phyloP scores from a whole-genome alignment of 2,113 vertebrate genomes.

The Platanista minor region DNA sequence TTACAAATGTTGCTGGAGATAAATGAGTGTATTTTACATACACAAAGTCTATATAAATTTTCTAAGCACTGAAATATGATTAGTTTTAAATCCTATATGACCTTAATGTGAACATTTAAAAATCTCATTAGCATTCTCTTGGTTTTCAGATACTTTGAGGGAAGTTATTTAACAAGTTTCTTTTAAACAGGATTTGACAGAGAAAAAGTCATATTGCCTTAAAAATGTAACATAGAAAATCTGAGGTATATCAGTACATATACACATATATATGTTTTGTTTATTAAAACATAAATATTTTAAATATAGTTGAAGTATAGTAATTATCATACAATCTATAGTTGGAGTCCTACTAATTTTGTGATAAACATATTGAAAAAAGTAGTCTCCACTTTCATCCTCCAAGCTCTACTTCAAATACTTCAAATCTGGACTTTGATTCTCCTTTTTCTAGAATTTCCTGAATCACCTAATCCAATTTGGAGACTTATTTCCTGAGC shows the following conservation, averaged over 20 bases:
- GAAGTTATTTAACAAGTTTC: slow-evolving; percentile 8
- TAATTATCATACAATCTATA: background rate
- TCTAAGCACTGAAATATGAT: background rate
- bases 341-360: background rate
- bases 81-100: background rate
- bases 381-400: background rate
- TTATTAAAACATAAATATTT: background rate
- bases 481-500: background rate
- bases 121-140: background rate
- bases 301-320: background rate
- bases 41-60: background rate
- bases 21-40: background rate
- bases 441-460: background rate
- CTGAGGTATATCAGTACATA: background rate
- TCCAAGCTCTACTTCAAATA: background rate
- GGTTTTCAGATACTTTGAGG: background rate
- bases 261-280: background rate
- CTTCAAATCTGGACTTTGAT: background rate
- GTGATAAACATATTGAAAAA: background rate
- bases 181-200: background rate
- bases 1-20: background rate
- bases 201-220: background rate
- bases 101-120: slow-evolving; percentile 6
- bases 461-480: too few relatives aligned
- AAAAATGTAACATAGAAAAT: background rate